phyloP scores from a whole-genome alignment of 2,113 vertebrate species.

The Notechis scutatus region DNA sequence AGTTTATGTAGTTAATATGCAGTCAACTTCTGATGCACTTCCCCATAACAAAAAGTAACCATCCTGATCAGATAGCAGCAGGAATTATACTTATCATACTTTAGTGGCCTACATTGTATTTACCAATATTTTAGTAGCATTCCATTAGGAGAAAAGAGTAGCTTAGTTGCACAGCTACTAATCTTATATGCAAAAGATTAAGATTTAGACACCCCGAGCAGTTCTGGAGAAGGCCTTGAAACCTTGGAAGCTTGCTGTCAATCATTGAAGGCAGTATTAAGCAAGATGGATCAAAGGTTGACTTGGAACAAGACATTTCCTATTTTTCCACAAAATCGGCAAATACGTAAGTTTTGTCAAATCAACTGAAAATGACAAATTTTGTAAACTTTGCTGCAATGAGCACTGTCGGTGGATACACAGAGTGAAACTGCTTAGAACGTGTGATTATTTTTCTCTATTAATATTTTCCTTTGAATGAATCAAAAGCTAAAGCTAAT shows the following conservation, averaged over 20 bases:
- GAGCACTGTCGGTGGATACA: not conserved
- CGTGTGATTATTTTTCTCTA: not conserved
- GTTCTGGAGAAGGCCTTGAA: not conserved
- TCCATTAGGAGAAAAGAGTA: too few species aligned
- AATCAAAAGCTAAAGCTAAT: slow-evolving; percentile 24
- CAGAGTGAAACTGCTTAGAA: not conserved
- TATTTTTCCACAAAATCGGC: not conserved
- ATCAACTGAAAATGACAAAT: not conserved
- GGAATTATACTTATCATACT: not conserved
- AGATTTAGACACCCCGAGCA: too few species aligned
- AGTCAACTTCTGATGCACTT: not conserved
- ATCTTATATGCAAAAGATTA: not conserved
- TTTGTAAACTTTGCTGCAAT: not conserved
- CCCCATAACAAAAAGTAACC: not conserved
- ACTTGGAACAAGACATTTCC: not conserved
- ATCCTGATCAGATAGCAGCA: not conserved
- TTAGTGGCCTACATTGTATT: not conserved
- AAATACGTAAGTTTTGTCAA: not conserved
- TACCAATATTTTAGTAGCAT: not conserved
- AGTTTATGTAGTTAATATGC: not conserved
- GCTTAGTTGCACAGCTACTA: not conserved
- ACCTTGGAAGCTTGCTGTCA: not conserved
- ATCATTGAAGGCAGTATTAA: not conserved
- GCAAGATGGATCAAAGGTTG: not conserved
- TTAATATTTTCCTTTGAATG: not conserved